These are phyloP conservation scores for Drymonia ruficornis DNA, from an alignment of 2,888 invertebrate species.

Conservation along the genomic window DNA sequence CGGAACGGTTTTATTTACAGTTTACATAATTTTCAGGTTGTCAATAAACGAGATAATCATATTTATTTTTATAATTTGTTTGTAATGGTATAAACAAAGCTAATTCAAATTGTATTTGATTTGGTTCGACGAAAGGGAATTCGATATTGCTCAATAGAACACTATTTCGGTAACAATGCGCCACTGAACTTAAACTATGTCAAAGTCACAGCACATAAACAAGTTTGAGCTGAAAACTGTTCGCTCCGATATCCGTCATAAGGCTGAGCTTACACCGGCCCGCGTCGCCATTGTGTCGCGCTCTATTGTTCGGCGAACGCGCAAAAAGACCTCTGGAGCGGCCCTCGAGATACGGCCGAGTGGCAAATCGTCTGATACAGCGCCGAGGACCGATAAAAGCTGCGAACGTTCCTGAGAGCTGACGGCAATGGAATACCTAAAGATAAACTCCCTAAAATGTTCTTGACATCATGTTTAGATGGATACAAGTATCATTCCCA, in stretches of 20 bases:
- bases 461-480: background rate
- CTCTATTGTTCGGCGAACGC: constrained; percentile 32
- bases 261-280: constrained; percentile 27
- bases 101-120: too few relatives aligned
- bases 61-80: too few relatives aligned
- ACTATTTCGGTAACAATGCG: too few relatives aligned
- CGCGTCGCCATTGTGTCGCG: constrained; percentile 31
- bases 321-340: constrained; percentile 42
- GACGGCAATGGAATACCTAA: constrained; percentile 12
- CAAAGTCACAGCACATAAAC: background rate
- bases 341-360: constrained; percentile 40
- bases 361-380: constrained; percentile 49
- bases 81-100: too few relatives aligned
- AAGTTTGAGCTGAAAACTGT: constrained; percentile 5
- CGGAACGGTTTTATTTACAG: constrained; percentile 27
- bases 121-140: too few relatives aligned
- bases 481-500: too few relatives aligned
- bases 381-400: constrained; percentile 31
- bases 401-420: constrained; percentile 21
- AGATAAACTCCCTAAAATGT: background rate
- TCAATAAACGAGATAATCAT: constrained; percentile 14
- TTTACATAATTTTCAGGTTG: constrained; percentile 14
- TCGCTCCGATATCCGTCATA: constrained; percentile 22
- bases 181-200: background rate
- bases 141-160: too few relatives aligned